Evolutionary conservation across 2,113 vertebrate species (phyloP).

Genomic region (Lepidothrix coronata): DNA sequence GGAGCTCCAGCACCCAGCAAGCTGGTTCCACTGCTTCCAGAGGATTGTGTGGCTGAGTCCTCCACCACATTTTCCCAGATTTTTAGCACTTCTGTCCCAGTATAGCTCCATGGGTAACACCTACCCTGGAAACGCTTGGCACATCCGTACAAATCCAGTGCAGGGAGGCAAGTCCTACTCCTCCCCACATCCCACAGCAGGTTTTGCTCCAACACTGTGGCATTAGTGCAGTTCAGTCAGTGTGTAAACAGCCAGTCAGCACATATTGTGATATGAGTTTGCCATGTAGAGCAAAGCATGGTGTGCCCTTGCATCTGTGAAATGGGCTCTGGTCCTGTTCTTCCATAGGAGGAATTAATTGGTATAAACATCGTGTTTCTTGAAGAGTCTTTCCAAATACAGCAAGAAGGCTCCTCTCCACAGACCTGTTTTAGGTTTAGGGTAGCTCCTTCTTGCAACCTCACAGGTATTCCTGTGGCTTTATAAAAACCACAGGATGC

Average conservation of each 20-base stretch:
- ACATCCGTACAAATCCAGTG: accelerated
- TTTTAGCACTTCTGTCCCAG: not conserved
- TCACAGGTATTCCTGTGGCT: not conserved
- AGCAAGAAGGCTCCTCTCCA: not conserved
- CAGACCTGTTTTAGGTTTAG: not conserved
- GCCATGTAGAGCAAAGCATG: accelerated
- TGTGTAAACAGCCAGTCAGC: not conserved
- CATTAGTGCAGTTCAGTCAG: accelerated
- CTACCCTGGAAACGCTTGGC: not conserved
- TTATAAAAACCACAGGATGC: not conserved
- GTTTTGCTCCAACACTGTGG: not conserved
- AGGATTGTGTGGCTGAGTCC: not conserved
- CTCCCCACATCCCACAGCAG: not conserved
- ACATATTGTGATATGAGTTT: accelerated
- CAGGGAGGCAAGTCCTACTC: not conserved
- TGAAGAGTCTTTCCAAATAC: not conserved
- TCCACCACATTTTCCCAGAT: not conserved
- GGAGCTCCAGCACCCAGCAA: not conserved
- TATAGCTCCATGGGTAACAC: not conserved
- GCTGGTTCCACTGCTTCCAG: not conserved
- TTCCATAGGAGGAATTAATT: not conserved
- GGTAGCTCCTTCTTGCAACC: not conserved
- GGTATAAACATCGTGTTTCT: not conserved
- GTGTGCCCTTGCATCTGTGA: not conserved
- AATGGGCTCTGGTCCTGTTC: not conserved